phyloP scores from a whole-genome alignment of 2,888 invertebrate species.

The Folsomia candida region DNA sequence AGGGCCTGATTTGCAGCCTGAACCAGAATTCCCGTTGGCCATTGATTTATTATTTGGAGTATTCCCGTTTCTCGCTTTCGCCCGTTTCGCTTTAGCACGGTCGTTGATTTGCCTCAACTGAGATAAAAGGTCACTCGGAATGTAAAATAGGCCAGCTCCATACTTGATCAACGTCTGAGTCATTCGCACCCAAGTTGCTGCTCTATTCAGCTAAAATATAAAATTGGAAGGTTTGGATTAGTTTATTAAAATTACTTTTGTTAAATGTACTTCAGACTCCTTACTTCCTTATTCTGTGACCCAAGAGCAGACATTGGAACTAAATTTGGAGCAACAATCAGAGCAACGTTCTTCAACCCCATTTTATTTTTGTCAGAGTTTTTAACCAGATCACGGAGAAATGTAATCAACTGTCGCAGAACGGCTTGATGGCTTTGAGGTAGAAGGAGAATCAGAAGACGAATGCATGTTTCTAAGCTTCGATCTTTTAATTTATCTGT shows the following conservation, averaged over 20 bases:
- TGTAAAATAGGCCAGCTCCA: conserved; percentile 74
- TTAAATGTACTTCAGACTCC: background rate
- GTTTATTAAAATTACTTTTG: background rate
- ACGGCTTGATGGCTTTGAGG: conserved; percentile 83
- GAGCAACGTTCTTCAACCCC: conserved; percentile 87
- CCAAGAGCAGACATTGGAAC: conserved; percentile 52
- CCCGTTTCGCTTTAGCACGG: conserved; percentile 54
- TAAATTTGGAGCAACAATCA: conserved; percentile 92
- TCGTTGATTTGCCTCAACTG: conserved; percentile 62
- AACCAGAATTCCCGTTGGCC: conserved; percentile 26
- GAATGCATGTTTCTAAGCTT: conserved; percentile 57
- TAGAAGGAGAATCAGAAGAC: conserved; percentile 75
- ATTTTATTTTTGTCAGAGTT: conserved; percentile 75
- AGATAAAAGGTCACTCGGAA: conserved; percentile 69
- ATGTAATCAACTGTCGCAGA: conserved; percentile 72
- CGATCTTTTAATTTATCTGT: conserved; percentile 47
- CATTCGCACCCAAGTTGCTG: conserved; percentile 68
- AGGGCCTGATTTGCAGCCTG: conserved; percentile 46
- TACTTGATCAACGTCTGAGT: conserved; percentile 79
- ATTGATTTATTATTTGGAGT: conserved; percentile 32
- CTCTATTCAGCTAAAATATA: conserved; percentile 57
- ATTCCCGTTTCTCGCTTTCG: conserved; percentile 35
- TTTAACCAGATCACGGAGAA: conserved; percentile 71
- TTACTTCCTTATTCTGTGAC: conserved; percentile 49
- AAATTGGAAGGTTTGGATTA: background rate